Evolutionary conservation across 1,140 invertebrate species (phyloP).

Genomic region (Formica selysi): DNA sequence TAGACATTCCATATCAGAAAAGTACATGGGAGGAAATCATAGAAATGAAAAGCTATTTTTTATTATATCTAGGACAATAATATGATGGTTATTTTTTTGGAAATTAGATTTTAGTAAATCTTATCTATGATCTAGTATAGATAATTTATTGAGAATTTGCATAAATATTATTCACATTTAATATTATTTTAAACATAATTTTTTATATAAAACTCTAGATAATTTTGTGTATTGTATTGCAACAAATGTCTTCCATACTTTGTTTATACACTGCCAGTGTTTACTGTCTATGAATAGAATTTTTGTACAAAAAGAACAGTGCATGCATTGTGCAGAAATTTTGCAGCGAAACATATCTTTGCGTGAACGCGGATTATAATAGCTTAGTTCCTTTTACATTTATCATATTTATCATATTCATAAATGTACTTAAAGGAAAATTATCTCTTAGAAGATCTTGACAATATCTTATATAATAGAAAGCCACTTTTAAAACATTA

Average conservation of each 20-base stretch:
- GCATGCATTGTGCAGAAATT: not conserved
- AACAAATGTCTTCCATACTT: slow-evolving; percentile 27
- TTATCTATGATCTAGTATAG: not conserved
- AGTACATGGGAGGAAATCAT: not conserved
- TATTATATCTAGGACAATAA: not conserved
- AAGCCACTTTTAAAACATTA: not conserved
- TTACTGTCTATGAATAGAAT: not conserved
- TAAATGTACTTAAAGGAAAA: slow-evolving; percentile 1
- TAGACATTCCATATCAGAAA: slow-evolving; percentile 48
- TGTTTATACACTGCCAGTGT: slow-evolving; percentile 4
- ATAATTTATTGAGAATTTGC: not conserved
- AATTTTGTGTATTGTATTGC: not conserved
- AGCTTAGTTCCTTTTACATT: not conserved
- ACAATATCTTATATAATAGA: slow-evolving; percentile 16
- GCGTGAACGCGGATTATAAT: not conserved
- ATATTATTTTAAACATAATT: not conserved
- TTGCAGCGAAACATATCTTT: not conserved
- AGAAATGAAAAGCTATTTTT: not conserved
- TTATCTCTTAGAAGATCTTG: not conserved
- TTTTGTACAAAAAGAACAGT: not conserved
- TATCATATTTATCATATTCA: not conserved
- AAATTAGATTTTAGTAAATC: not conserved
- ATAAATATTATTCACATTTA: not conserved
- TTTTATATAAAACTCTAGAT: not conserved
- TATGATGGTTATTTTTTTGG: not conserved